These are phyloP conservation scores for Plebejus anna DNA, from an alignment of 2,888 invertebrate genomes.

Conservation along the genomic window DNA sequence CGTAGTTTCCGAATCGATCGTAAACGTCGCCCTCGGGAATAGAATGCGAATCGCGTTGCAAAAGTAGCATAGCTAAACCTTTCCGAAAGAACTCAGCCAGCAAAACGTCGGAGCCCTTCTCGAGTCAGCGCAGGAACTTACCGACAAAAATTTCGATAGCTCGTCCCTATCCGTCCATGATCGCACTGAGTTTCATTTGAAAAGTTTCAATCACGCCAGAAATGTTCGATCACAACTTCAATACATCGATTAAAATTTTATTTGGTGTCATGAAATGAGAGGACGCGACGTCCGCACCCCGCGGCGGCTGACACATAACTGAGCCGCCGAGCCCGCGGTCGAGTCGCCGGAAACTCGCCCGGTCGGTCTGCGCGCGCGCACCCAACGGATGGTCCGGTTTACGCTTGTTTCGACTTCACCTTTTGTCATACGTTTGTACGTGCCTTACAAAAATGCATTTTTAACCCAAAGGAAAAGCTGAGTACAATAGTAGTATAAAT, in stretches of 20 bases:
- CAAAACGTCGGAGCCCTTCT: conserved; percentile 51
- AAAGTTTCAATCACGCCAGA: conserved; percentile 49
- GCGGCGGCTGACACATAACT: conserved; percentile 62
- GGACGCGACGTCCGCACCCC: conserved; percentile 48
- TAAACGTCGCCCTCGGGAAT: conserved; percentile 34
- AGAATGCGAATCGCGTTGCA: conserved; percentile 68
- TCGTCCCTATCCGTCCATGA: conserved; percentile 57
- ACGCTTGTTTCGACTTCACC: conserved; percentile 56
- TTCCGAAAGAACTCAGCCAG: conserved; percentile 50
- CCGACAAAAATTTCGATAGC: conserved; percentile 51
- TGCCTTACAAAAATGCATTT: conserved; percentile 58
- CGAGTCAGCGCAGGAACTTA: conserved; percentile 56
- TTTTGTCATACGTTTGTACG: conserved; percentile 67
- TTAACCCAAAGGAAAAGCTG: conserved; percentile 32
- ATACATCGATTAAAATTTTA: conserved; percentile 60
- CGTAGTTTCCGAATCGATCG: conserved; percentile 33
- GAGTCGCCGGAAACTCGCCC: conserved; percentile 56
- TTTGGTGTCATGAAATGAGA: conserved; percentile 44
- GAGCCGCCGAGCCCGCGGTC: conserved; percentile 39
- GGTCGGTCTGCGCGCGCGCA: conserved; percentile 58
- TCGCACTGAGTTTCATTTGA: conserved; percentile 47
- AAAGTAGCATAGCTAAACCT: conserved; percentile 56
- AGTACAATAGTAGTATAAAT: neutral
- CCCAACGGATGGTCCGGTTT: conserved; percentile 72
- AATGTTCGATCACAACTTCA: conserved; percentile 51